Percentiles rank a stretch among this genome's conserved stretches.
Evolutionary conservation across 2,797 vertebrate genomes (phyloP).

Genomic region (Molothrus ater): DNA sequence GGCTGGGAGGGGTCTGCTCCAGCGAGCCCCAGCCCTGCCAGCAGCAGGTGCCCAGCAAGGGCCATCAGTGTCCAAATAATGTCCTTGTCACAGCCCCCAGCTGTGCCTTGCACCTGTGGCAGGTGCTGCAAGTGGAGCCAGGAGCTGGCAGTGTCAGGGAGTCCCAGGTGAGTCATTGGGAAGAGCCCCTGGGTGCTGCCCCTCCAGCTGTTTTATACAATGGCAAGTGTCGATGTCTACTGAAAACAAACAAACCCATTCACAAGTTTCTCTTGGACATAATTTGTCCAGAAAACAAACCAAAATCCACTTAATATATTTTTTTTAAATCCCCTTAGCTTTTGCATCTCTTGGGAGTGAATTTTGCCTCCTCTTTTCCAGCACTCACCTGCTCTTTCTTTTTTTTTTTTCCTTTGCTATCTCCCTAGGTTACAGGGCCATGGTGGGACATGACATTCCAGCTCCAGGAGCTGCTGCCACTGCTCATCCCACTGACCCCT

Average conservation of each 20-base stretch:
- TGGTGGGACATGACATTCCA: not conserved
- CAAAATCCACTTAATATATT: not conserved
- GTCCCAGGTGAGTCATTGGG: fast-evolving
- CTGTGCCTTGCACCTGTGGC: not conserved
- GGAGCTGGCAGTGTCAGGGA: fast-evolving
- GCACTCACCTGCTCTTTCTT: not conserved
- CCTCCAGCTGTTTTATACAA: not conserved
- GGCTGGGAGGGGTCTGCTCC: fast-evolving
- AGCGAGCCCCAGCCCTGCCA: fast-evolving
- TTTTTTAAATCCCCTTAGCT: not conserved
- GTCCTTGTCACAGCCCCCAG: fast-evolving
- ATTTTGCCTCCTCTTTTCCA: not conserved
- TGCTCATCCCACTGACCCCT: fast-evolving
- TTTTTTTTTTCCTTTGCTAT: not conserved
- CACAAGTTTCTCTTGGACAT: not conserved
- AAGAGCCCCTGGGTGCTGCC: not conserved
- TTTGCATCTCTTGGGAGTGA: not conserved
- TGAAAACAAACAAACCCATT: not conserved
- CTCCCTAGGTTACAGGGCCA: not conserved
- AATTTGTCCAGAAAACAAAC: not conserved
- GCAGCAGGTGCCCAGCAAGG: fast-evolving
- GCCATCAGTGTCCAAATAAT: not conserved
- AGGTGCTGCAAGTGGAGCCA: not conserved
- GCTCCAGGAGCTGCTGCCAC: not conserved
- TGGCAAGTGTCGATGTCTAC: not conserved